phyloP scores from a whole-genome alignment of 2,113 vertebrate species.

The Edolisoma coerulescens region DNA sequence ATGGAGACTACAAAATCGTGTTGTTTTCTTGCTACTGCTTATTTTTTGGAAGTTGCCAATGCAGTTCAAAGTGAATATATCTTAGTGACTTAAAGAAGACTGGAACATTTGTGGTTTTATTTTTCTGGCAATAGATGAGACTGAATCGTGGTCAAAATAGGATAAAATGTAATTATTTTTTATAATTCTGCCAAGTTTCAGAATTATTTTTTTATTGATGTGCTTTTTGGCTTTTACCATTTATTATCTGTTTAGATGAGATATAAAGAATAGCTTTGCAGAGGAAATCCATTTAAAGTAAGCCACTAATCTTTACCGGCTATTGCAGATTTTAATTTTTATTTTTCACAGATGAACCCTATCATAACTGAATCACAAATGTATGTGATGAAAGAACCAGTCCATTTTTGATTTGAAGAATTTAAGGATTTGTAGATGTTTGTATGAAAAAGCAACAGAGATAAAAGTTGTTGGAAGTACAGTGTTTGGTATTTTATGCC shows the following conservation, averaged over 20 bases:
- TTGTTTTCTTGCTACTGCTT: not conserved
- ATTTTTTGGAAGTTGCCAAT: not conserved
- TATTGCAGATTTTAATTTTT: conserved; percentile 23
- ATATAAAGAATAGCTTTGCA: conserved; percentile 20
- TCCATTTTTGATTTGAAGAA: conserved; percentile 3
- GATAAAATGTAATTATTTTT: conserved; percentile 47
- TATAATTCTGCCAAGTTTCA: conserved; percentile 33
- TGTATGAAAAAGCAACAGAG: not conserved
- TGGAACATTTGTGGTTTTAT: not conserved
- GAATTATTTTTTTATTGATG: conserved; percentile 37
- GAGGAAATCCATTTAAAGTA: conserved; percentile 28
- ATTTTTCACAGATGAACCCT: conserved; percentile 16
- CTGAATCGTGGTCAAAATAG: not conserved
- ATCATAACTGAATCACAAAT: not conserved
- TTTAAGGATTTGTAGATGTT: not conserved
- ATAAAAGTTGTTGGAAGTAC: not conserved
- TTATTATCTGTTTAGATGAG: conserved; percentile 48
- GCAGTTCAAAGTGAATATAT: not conserved
- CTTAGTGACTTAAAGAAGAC: not conserved
- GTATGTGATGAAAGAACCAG: not conserved
- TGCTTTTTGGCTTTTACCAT: conserved; percentile 37
- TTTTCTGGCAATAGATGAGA: conserved; percentile 37
- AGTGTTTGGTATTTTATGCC: not conserved
- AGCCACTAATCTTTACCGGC: conserved; percentile 13
- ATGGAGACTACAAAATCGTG: not conserved